These are phyloP conservation scores for Rhynchopsitta pachyrhyncha DNA, from an alignment of 2,113 vertebrate species.

Conservation along the genomic window DNA sequence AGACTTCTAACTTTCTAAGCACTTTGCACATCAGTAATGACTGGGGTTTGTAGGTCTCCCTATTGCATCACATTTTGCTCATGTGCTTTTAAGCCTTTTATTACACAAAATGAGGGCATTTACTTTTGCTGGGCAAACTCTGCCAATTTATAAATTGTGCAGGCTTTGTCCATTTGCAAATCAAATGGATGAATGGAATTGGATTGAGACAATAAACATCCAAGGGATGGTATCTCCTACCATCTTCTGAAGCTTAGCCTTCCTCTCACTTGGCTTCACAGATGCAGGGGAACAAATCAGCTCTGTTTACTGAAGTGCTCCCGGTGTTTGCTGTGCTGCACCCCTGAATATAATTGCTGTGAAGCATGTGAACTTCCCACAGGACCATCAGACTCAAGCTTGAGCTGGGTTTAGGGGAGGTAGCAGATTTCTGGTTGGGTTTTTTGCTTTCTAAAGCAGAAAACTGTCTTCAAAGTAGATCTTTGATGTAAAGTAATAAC, in stretches of 20 bases:
- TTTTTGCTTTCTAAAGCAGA: background rate
- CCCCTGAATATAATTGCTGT: background rate
- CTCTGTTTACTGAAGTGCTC: background rate
- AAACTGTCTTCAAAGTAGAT: background rate
- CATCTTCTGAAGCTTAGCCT: background rate
- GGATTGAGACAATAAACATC: background rate
- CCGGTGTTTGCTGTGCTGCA: background rate
- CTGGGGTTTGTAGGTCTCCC: background rate
- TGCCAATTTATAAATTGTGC: background rate
- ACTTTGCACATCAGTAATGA: background rate
- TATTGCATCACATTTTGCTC: background rate
- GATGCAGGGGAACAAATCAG: background rate
- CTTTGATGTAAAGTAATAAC: background rate
- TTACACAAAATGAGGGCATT: background rate
- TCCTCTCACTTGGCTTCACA: background rate
- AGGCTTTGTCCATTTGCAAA: background rate
- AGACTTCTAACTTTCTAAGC: background rate
- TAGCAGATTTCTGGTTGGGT: background rate
- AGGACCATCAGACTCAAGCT: background rate
- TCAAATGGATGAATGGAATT: background rate
- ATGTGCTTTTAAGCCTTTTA: background rate
- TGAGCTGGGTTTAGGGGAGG: background rate
- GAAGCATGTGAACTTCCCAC: fast-evolving
- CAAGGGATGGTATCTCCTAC: background rate
- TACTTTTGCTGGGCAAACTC: background rate